A percentile compares a stretch with the other conserved stretches of the same genome.
Conservation (phyloP, 2,113 vertebrate genomes). For the Hassar affinis region DNA sequence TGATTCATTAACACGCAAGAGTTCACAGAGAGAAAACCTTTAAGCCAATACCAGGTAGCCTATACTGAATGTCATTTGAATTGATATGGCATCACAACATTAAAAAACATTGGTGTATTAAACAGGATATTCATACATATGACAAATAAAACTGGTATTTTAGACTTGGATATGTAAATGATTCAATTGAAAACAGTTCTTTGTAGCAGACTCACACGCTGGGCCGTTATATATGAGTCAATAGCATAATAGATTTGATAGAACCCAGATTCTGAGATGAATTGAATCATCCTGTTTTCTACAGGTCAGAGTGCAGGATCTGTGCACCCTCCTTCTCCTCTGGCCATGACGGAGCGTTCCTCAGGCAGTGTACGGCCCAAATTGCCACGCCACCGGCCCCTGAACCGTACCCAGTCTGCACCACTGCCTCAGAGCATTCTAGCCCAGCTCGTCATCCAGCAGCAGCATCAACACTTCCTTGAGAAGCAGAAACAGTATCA, state of each 20-base stretch:
- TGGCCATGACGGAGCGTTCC: constrained; percentile 86
- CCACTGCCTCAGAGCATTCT: constrained; percentile 94
- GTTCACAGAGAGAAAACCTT: background rate
- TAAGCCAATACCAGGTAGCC: background rate
- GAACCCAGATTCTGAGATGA: background rate
- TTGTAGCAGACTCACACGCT: background rate
- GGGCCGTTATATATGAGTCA: background rate
- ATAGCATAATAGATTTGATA: background rate
- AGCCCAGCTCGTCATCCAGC: constrained; percentile 96
- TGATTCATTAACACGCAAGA: background rate
- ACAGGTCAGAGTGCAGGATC: constrained; percentile 78
- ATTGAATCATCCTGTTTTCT: background rate
- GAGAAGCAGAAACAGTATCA: constrained; percentile 98
- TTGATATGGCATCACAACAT: background rate
- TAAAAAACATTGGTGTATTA: background rate
- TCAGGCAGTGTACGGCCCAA: constrained; percentile 83
- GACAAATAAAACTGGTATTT: background rate
- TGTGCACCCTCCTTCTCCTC: constrained; percentile 86
- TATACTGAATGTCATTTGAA: background rate
- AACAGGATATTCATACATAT: background rate
- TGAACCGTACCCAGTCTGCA: constrained; percentile 94
- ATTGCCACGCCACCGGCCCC: constrained; percentile 89
- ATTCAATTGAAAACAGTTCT: background rate
- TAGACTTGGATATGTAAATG: background rate
- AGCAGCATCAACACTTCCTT: constrained; percentile 96